Conservation (phyloP, 2,797 vertebrate species). For the Phoxinus dragarum region DNA sequence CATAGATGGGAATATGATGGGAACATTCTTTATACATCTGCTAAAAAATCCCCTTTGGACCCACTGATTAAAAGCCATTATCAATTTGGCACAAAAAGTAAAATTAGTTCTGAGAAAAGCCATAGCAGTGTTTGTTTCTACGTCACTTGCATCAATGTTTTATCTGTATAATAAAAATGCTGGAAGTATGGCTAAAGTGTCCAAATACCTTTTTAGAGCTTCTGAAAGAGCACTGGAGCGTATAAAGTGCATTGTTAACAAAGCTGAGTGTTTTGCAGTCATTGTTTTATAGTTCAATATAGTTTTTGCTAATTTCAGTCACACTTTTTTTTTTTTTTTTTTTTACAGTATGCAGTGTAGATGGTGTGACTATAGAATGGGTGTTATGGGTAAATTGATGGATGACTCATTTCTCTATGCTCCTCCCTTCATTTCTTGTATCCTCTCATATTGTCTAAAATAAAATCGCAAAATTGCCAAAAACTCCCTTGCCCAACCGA, state of each 20-base stretch:
- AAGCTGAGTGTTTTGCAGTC: not conserved
- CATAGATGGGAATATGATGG: not conserved
- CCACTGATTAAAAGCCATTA: not conserved
- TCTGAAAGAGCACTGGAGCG: not conserved
- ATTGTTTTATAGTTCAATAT: not conserved
- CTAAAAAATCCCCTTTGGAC: not conserved
- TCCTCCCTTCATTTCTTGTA: not conserved
- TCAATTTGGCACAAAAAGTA: not conserved
- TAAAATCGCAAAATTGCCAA: not conserved
- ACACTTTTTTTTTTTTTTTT: not conserved
- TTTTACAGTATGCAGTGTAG: not conserved
- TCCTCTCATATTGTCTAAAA: not conserved
- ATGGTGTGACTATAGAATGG: slow-evolving; percentile 4
- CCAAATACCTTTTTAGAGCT: not conserved
- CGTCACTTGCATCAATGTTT: not conserved
- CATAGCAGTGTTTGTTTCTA: not conserved
- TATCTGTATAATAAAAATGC: not conserved
- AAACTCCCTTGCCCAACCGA: not conserved
- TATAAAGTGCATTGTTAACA: slow-evolving; percentile 2
- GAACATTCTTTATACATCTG: not conserved
- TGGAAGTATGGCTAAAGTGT: not conserved
- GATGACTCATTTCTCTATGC: not conserved
- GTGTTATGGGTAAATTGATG: slow-evolving; percentile 4
- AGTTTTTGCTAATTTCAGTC: not conserved
- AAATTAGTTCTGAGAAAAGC: not conserved